Evolutionary conservation across 2,113 vertebrate genomes (phyloP), one percentile per base, ranked within the genome.

Genomic region (Mungos mungo): DNA sequence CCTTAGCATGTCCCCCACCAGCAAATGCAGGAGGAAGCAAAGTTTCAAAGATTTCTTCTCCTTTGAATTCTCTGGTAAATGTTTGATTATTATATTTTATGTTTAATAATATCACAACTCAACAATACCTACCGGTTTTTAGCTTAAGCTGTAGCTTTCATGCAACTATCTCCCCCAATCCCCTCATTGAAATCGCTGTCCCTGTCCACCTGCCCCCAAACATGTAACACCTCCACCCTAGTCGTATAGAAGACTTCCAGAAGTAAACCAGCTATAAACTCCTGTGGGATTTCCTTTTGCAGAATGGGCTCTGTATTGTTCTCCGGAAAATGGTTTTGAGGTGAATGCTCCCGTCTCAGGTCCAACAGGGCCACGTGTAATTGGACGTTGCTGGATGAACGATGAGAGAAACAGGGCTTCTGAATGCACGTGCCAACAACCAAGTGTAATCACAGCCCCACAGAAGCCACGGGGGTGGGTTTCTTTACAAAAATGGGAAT

Each of bases 401-500:
- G 81, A 83, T 27, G n/a, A 87, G 66, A 82, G 83, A 50, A 38
- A 63, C 29, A 41, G 41, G 21, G 33, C 21, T 65, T 83, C 66
- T 18, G 35, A 86, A 57, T 10, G 12, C 33, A 19, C 0, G 25
- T 11, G n/a, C 45, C 95, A 82, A 71, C n/a, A 50, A 16, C 72
- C 18, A 31, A 31, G 52, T 25, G 12, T 41, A 80, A 94, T 63
- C 47, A 69, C 41, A 74, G 60, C 45, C n/a, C 45, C 7, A 1
- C 3, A 4, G 69, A 87, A 90, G 87, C 50, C 63, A n/a, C 47
- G 2, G 8, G 47, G 88, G 33, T 69, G 50, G 41, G 50, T 18
- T 69, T 93, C 79, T 84, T 90, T 74, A 54, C 27, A 21, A 96
- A 92, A 77, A 21, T 72, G 38, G 76, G 35, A 94, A 80, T 19